Percentiles rank a stretch among this genome's conserved stretches.
phyloP scores from a whole-genome alignment of 2,888 invertebrate species.

The Amblyjoppa fuscipennis region DNA sequence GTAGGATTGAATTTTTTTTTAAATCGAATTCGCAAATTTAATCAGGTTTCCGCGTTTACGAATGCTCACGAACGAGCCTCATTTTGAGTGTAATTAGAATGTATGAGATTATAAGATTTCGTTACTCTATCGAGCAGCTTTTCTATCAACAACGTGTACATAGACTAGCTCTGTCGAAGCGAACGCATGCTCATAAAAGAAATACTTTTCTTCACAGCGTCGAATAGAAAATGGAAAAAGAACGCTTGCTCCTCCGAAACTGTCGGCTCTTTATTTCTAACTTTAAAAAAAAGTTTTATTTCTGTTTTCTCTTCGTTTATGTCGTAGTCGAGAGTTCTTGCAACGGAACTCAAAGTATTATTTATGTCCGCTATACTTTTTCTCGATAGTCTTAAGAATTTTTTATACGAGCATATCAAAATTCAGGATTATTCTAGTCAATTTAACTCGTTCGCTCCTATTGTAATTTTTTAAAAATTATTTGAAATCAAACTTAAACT shows the following conservation, averaged over 20 bases:
- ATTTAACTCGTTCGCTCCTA: constrained; percentile 35
- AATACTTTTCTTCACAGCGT: constrained; percentile 19
- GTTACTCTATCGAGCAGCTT: constrained; percentile 32
- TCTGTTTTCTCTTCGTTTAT: constrained; percentile 61
- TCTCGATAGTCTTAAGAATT: constrained; percentile 50
- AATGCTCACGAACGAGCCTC: constrained; percentile 7
- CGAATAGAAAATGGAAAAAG: constrained; percentile 53
- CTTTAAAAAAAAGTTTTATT: constrained; percentile 49
- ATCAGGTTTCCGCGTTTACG: constrained; percentile 38
- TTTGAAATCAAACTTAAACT: neutral
- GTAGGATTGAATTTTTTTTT: neutral
- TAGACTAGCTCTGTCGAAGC: constrained; percentile 29
- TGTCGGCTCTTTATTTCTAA: constrained; percentile 39
- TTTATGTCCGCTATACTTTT: constrained; percentile 48
- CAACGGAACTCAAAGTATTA: constrained; percentile 52
- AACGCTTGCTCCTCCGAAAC: constrained; percentile 29
- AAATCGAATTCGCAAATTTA: constrained; percentile 18
- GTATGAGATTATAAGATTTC: constrained; percentile 43
- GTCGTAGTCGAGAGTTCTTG: constrained; percentile 34
- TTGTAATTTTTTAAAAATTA: neutral
- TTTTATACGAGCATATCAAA: constrained; percentile 46
- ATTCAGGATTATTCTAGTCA: constrained; percentile 48
- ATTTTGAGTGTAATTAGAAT: constrained; percentile 35
- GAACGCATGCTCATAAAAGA: constrained; percentile 34
- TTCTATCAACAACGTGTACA: constrained; percentile 50